Evolutionary conservation across 1,140 invertebrate genomes (phyloP).

Genomic region (Lutraria rhynchaena): DNA sequence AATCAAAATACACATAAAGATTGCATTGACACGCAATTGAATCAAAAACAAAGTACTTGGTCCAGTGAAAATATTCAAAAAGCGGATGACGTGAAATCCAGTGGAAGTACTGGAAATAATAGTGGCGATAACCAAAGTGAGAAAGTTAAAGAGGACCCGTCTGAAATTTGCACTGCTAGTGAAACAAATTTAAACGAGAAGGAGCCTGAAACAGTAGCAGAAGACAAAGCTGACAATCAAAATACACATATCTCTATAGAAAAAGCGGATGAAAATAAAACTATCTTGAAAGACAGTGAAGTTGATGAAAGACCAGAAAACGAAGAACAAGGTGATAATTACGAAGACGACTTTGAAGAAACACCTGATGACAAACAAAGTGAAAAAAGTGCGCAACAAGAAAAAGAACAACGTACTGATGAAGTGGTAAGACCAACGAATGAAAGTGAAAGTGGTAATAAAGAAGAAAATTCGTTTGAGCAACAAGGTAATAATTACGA

Average conservation of each 20-base stretch:
- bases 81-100: too few relatives aligned
- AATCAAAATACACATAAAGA: not conserved
- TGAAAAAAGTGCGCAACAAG: too few relatives aligned
- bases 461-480: not conserved
- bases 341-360: slow-evolving; percentile 23
- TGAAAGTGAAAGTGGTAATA: not conserved
- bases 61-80: too few relatives aligned
- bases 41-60: too few relatives aligned
- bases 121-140: not conserved
- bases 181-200: not conserved
- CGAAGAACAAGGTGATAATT: not conserved
- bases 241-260: not conserved
- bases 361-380: not conserved
- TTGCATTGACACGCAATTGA: not conserved
- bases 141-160: not conserved
- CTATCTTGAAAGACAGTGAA: not conserved
- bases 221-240: not conserved
- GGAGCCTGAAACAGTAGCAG: too few relatives aligned
- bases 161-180: not conserved
- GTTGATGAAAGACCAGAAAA: not conserved
- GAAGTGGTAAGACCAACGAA: not conserved
- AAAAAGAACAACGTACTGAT: not conserved
- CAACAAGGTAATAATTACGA: not conserved
- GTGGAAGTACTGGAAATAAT: not conserved
- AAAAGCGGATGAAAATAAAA: not conserved